Evolutionary conservation across 2,888 invertebrate species (phyloP).

Genomic region (Heteromyza rotundicornis): DNA sequence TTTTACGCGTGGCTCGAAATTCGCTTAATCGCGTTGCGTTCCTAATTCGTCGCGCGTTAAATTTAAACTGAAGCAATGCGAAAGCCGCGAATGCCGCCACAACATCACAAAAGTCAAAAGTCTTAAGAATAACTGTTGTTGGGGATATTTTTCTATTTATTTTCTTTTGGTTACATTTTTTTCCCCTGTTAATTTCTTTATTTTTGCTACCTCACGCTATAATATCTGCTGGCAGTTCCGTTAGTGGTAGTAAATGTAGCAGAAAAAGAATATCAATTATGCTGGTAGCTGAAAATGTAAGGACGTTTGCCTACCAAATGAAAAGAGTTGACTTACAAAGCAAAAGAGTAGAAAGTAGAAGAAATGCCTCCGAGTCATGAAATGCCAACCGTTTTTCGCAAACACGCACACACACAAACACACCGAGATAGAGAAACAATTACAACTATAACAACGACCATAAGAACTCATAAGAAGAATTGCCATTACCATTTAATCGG

Average conservation of each 20-base stretch:
- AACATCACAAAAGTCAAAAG: slow-evolving; percentile 33
- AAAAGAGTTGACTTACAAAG: neutral
- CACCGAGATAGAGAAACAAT: neutral
- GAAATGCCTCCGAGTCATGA: slow-evolving; percentile 29
- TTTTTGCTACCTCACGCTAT: slow-evolving; percentile 6
- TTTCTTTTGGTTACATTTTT: slow-evolving; percentile 10
- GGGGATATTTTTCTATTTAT: neutral
- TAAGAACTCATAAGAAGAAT: slow-evolving; percentile 11
- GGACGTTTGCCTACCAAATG: neutral
- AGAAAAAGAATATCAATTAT: slow-evolving; percentile 23
- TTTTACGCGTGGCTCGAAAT: no score
- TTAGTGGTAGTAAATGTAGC: slow-evolving; percentile 6
- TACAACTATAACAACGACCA: slow-evolving; percentile 2
- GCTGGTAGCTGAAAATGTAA: slow-evolving; percentile 1
- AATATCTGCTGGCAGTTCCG: slow-evolving; percentile 11
- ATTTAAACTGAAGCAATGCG: slow-evolving; percentile 52
- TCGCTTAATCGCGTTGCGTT: neutral
- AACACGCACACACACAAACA: neutral
- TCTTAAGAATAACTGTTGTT: neutral
- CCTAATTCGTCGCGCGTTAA: slow-evolving; percentile 48
- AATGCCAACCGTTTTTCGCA: slow-evolving; percentile 24
- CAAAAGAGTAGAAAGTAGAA: neutral
- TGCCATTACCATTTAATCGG: neutral
- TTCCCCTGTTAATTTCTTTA: no score
- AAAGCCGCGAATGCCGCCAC: slow-evolving; percentile 35